These are phyloP conservation scores for Genyomyrus donnyi DNA, from an alignment of 2,113 vertebrate species.

Conservation along the genomic window DNA sequence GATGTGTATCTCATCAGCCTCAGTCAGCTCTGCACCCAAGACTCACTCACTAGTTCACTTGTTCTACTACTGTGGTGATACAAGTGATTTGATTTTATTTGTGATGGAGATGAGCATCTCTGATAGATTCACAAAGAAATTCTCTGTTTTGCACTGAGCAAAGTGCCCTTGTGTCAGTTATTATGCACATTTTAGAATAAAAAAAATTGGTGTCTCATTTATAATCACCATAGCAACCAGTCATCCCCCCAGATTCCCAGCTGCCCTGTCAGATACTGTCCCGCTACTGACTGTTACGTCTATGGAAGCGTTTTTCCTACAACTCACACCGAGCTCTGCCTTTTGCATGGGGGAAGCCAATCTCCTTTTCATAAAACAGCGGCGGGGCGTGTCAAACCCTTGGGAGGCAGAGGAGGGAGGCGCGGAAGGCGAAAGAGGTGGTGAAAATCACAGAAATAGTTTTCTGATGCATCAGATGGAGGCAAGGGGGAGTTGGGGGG, in stretches of 20 bases:
- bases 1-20: neutral
- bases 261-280: neutral
- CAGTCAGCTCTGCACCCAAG: neutral
- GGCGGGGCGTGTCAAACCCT: neutral
- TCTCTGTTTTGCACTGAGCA: neutral
- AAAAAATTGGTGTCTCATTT: neutral
- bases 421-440: neutral
- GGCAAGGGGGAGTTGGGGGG: neutral
- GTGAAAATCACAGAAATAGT: slow-evolving; percentile 21
- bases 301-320: neutral
- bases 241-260: neutral
- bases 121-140: neutral
- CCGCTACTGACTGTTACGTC: neutral
- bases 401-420: neutral
- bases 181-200: neutral
- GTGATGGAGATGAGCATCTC: neutral
- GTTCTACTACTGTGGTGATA: neutral
- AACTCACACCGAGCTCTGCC: neutral
- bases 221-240: neutral
- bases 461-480: neutral
- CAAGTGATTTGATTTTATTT: neutral
- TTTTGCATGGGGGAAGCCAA: neutral
- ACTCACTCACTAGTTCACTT: neutral
- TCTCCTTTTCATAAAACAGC: neutral
- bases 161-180: neutral